Base-by-base conservation (phyloP, 2,888 invertebrate genomes). In the Automeris io region DNA sequence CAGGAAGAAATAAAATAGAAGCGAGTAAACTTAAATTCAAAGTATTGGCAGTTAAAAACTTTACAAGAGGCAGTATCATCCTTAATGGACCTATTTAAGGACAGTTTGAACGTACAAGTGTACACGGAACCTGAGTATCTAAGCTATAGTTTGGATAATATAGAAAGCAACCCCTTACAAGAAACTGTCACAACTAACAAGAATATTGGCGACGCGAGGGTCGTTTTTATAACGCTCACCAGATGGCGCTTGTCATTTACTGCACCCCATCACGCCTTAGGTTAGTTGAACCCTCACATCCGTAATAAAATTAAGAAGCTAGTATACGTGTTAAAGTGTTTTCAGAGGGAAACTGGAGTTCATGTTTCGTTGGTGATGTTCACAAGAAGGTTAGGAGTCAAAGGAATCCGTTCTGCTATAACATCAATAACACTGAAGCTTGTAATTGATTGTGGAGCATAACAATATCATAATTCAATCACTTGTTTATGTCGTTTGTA, bases 241-340 rank as follows among this genome's bases (percentile, higher is more conserved):
- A 86, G 80, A 82, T 85, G 85, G 66, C 73, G 77, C 67, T 61
- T 77, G 82, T 81, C 85, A 82, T 80, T 79, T 73, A 70, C 62
- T 77, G 75, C 74, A 76, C 68, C 72, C 61, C 45, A 45, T 56
- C 49, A 36, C 34, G 37, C 47, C 75, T 68, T 59, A 12, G 16
- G 3, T 46, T 37, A 33, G 11, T 39, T 51, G 66, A 65, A 38
- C 73, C 29, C 18, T 45, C n/a, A 33, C 21, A 46, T 40, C 46
- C 35, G 49, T 44, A 22, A 41, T 37, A 37, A 32, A 13, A 31
- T n/a, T 7, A 4, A 29, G 16, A 8, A 29, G 16, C 13, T 3
- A 16, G 16, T 16, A 29, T 16, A 13, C n/a, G n/a, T 16, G 8
- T 29, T 8, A 16, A 16, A 16, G 13, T 13, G n/a, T 29, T 16